Conservation (phyloP, 2,113 vertebrate species). For the Myiagra hebetior region DNA sequence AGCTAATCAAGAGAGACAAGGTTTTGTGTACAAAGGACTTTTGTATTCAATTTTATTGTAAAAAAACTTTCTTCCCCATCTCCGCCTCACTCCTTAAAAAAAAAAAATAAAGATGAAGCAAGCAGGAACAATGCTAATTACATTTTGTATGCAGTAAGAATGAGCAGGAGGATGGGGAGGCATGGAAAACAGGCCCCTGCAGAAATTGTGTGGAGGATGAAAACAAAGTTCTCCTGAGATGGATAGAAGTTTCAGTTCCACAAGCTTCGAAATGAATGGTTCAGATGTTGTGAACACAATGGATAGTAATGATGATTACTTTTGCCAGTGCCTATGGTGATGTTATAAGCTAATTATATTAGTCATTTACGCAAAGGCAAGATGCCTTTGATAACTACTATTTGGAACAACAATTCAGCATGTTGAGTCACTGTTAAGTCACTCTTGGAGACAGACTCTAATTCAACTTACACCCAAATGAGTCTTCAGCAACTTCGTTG, state of each 20-base stretch:
- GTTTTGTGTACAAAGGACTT: conserved; percentile 28
- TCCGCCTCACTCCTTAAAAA: neutral
- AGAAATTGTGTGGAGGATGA: conserved; percentile 28
- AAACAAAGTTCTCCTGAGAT: conserved; percentile 66
- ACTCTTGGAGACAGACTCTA: conserved; percentile 34
- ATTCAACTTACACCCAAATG: conserved; percentile 14
- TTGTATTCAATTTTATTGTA: conserved; percentile 30
- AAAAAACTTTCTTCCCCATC: neutral
- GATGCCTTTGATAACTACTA: conserved; percentile 68
- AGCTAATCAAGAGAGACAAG: neutral
- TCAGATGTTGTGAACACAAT: conserved; percentile 70
- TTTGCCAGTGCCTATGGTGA: conserved; percentile 66
- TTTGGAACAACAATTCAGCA: conserved; percentile 66
- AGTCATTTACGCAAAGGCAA: conserved; percentile 67
- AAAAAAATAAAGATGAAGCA: neutral
- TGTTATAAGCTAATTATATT: conserved; percentile 70
- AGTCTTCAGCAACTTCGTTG: neutral
- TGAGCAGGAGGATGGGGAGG: conserved; percentile 49
- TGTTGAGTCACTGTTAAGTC: conserved; percentile 65
- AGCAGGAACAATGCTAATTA: conserved; percentile 61
- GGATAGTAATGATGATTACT: conserved; percentile 71
- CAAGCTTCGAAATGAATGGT: conserved; percentile 63
- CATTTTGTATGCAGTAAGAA: conserved; percentile 51
- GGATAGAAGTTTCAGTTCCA: conserved; percentile 59
- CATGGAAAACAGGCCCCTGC: conserved; percentile 49